Base-by-base conservation (phyloP, 2,888 invertebrate genomes). In the Sinodicranocentrus sp. region DNA sequence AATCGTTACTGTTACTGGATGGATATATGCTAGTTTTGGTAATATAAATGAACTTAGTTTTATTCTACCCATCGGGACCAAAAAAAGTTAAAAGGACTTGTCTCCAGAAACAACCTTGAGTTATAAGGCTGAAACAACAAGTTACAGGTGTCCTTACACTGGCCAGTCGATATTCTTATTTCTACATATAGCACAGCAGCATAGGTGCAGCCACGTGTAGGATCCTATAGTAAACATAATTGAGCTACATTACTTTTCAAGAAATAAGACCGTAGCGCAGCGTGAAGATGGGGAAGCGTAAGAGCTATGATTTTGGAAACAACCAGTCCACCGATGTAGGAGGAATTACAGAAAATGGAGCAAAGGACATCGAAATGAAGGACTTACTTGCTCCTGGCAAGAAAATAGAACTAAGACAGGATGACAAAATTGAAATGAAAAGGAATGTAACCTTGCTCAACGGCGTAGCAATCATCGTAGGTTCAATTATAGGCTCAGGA, bases 401-500 rank as follows among this genome's bases (percentile, higher is more conserved):
- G 54, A 82, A 85, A 65, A 79, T 84, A 39, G 86, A 85, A 63
- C 68, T 85, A 54, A 75, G 88, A 52, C 77, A 77, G 8, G 84
- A 85, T 10, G 89, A 87, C 68, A 88, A 93, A 91, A 93, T 95
- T 88, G 94, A 94, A 88, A 91, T 95, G 86, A 95, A 96, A 91
- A 93, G 96, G 84, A 95, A 95, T 92, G 94, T 97, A 89, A 96
- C 96, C 33, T 92, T 97, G 59, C 92, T 94, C 89, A 96, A 96
- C 91, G 97, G 96, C 88, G 95, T 97, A 26, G 95, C 95, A 28
- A 94, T 97, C 84, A 97, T 97, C 89, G 95, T 97, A 21, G 97
- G 97, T 48, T 95, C 95, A 33, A 96, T 97, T 89, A 95, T 97
- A 87, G 98, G 98, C 59, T 93, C 96, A 84, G 98, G 98, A 71